Evolutionary conservation across 1,140 invertebrate species (phyloP).

Genomic region (Sogatella furcifera): DNA sequence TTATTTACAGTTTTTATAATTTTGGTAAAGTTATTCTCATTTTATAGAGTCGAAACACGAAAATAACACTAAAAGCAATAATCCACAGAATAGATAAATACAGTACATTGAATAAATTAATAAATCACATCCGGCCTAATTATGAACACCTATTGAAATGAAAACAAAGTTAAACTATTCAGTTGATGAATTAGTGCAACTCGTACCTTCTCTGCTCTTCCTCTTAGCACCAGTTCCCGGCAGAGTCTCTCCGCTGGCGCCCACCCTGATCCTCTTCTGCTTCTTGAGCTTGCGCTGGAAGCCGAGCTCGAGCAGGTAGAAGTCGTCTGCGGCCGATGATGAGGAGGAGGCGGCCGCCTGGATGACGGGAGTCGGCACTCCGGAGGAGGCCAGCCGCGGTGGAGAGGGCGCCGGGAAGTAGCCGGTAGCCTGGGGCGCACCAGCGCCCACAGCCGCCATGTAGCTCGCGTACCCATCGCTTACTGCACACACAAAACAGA

Average conservation of each 20-base stretch:
- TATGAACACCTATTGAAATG: too few relatives aligned
- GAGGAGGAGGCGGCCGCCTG: slow-evolving; percentile 52
- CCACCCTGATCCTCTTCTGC: slow-evolving; percentile 56
- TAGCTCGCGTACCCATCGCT: slow-evolving; percentile 15
- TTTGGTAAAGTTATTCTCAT: too few relatives aligned
- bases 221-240: slow-evolving; percentile 60
- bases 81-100: too few relatives aligned
- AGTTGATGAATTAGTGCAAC: too few relatives aligned
- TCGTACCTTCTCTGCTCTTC: slow-evolving; percentile 76
- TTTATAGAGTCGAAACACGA: too few relatives aligned
- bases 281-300: slow-evolving; percentile 65
- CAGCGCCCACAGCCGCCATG: slow-evolving; percentile 19
- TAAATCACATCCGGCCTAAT: too few relatives aligned
- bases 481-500: too few relatives aligned
- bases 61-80: too few relatives aligned
- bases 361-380: slow-evolving; percentile 56
- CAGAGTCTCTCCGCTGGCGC: slow-evolving; percentile 25
- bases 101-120: too few relatives aligned
- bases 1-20: too few relatives aligned
- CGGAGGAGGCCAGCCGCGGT: slow-evolving; percentile 37
- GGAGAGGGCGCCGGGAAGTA: slow-evolving; percentile 46
- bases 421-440: slow-evolving; percentile 3
- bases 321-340: slow-evolving; percentile 59
- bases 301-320: slow-evolving; percentile 72
- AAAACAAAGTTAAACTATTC: too few relatives aligned